phyloP scores from a whole-genome alignment of 2,113 vertebrate species.

The Casuarius casuarius region DNA sequence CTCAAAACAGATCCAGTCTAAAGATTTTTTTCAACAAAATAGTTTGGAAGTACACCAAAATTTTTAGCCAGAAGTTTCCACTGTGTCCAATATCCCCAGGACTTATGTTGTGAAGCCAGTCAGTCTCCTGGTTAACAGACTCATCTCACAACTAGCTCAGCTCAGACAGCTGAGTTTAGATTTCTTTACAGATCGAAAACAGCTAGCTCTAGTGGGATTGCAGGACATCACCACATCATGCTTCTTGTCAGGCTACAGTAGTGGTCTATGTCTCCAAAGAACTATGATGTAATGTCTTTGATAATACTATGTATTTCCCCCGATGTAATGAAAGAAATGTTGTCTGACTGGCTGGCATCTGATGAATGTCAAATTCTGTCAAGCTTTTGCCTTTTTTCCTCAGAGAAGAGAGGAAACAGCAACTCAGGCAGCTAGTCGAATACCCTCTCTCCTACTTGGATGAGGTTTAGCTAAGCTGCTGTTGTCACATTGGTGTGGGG shows the following conservation, averaged over 20 bases:
- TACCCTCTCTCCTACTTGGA: background rate
- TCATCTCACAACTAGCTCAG: background rate
- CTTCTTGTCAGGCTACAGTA: background rate
- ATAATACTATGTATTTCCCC: background rate
- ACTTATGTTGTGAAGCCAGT: background rate
- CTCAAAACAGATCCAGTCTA: background rate
- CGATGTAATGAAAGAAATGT: background rate
- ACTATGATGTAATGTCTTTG: background rate
- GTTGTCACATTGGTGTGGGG: background rate
- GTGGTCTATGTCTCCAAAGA: background rate
- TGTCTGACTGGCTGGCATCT: background rate
- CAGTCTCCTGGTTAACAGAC: background rate
- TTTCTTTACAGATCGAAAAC: background rate
- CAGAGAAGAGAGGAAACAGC: background rate
- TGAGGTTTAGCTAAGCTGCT: background rate
- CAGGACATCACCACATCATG: background rate
- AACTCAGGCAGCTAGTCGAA: background rate
- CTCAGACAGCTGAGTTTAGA: background rate
- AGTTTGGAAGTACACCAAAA: background rate
- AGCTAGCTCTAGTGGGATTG: background rate
- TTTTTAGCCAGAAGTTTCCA: background rate
- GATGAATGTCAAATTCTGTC: background rate
- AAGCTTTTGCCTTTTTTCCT: background rate
- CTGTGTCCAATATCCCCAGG: fast-evolving
- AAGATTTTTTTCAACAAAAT: background rate